Evolutionary conservation across 2,888 invertebrate genomes (phyloP).

Genomic region (Brachynemurus nebulosus): DNA sequence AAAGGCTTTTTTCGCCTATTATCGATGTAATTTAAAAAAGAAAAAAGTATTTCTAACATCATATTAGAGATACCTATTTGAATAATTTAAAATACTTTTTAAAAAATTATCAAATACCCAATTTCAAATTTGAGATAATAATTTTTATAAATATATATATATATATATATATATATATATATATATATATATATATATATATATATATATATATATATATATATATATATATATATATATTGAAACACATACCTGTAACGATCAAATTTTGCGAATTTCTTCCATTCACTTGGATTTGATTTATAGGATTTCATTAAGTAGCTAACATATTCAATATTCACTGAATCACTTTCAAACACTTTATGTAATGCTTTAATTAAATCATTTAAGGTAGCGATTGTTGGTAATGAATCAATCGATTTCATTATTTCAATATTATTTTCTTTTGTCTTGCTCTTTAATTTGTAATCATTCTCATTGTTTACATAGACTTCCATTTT

Average conservation of each 20-base stretch:
- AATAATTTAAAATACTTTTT: too few species aligned
- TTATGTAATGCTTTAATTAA: constrained; percentile 54
- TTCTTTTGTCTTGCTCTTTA: constrained; percentile 3
- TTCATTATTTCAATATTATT: constrained; percentile 8
- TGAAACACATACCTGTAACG: constrained; percentile 53
- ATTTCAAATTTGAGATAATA: too few species aligned
- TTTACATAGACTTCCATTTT: too few species aligned
- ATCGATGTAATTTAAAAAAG: too few species aligned
- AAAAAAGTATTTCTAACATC: too few species aligned
- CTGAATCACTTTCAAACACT: constrained; percentile 64
- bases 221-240: background rate
- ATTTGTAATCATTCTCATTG: background rate
- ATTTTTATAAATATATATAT: background rate
- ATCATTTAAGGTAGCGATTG: constrained; percentile 38
- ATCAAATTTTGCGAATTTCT: constrained; percentile 87
- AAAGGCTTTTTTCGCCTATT: too few species aligned
- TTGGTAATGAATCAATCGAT: constrained; percentile 21
- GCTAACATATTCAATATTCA: constrained; percentile 84
- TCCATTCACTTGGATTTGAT: constrained; percentile 84
- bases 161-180: background rate
- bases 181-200: constrained; percentile 6
- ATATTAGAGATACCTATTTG: too few species aligned
- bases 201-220: constrained; percentile 6
- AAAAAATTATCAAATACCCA: too few species aligned
- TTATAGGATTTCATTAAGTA: constrained; percentile 67